phyloP scores from a whole-genome alignment of 2,113 vertebrate genomes.

The Puffinus mauretanicus region DNA sequence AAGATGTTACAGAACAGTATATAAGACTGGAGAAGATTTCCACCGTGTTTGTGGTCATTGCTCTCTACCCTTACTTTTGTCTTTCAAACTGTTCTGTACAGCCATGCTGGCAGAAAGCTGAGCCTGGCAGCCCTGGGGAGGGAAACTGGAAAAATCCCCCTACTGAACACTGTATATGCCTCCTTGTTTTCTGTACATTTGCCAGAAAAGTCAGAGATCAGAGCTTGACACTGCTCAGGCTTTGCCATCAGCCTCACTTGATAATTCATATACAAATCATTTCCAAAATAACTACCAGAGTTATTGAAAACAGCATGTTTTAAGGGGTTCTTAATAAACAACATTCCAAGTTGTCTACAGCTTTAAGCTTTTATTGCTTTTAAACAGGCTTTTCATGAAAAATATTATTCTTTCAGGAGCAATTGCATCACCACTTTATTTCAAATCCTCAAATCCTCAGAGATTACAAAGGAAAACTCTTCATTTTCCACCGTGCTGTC shows the following conservation, averaged over 20 bases:
- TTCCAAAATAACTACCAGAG: background rate
- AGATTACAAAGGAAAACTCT: background rate
- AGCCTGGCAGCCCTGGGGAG: background rate
- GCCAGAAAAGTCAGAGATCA: background rate
- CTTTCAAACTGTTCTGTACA: background rate
- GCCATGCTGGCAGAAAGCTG: background rate
- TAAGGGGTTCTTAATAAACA: background rate
- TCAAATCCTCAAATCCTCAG: background rate
- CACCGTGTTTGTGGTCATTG: background rate
- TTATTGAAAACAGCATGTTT: background rate
- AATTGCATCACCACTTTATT: background rate
- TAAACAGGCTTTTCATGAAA: background rate
- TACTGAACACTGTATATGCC: background rate
- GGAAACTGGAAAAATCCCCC: background rate
- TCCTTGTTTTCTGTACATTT: background rate
- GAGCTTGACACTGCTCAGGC: background rate
- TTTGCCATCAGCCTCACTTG: background rate
- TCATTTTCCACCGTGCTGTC: background rate
- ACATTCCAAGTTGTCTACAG: background rate
- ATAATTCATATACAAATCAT: background rate
- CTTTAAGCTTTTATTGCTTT: background rate
- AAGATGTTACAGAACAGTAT: background rate
- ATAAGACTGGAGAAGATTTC: background rate
- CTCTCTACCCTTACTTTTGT: background rate
- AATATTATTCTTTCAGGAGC: background rate